These are phyloP conservation scores for Elaeidobius kamerunicus DNA, from an alignment of 2,888 invertebrate species.

Conservation along the genomic window DNA sequence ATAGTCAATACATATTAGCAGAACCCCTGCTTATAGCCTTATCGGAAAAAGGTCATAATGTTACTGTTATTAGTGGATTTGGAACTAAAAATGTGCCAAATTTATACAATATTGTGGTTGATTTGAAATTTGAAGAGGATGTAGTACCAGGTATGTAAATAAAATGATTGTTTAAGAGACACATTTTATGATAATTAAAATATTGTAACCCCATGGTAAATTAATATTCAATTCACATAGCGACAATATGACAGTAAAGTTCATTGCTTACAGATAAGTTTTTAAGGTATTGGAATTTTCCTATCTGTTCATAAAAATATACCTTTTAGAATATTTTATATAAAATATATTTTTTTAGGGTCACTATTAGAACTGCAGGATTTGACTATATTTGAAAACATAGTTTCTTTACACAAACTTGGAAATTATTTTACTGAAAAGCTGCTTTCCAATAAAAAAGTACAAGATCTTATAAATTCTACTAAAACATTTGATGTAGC, in stretches of 20 bases:
- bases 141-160: constrained; percentile 1
- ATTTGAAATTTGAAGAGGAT: background rate
- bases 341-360: background rate
- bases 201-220: no score
- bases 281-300: background rate
- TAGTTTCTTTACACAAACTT: background rate
- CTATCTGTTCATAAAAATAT: background rate
- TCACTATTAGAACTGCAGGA: constrained; percentile 5
- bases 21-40: constrained; percentile 39
- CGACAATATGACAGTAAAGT: background rate
- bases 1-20: constrained; percentile 41
- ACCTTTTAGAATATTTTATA: background rate
- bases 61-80: constrained; percentile 43
- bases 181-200: no score
- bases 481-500: constrained; percentile 46
- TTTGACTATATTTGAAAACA: constrained; percentile 6
- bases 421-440: constrained; percentile 34
- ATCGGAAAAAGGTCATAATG: constrained; percentile 48
- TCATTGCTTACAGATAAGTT: background rate
- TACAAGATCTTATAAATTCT: constrained; percentile 41
- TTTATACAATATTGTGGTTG: constrained; percentile 45
- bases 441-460: constrained; percentile 44
- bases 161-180: background rate
- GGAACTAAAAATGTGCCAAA: constrained; percentile 47
- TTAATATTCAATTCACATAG: no score